phyloP scores from a whole-genome alignment of 2,888 invertebrate genomes.

The Hypena proboscidalis region DNA sequence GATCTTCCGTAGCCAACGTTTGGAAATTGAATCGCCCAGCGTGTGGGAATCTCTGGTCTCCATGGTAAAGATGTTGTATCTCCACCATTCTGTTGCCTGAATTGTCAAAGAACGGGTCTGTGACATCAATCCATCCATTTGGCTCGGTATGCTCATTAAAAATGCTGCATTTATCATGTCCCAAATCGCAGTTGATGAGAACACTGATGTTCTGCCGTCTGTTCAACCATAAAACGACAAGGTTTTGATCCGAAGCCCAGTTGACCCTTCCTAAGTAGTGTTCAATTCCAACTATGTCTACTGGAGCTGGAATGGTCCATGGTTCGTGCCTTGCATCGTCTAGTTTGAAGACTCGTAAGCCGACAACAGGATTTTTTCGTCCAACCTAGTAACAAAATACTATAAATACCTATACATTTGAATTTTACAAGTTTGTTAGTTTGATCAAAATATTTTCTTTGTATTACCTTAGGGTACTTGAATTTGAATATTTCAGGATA shows the following conservation, averaged over 20 bases:
- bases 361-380: constrained; percentile 89
- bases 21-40: constrained; percentile 65
- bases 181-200: constrained; percentile 84
- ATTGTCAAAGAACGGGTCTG: constrained; percentile 81
- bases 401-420: too few species aligned
- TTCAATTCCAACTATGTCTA: constrained; percentile 84
- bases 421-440: too few species aligned
- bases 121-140: constrained; percentile 89
- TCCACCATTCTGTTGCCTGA: constrained; percentile 75
- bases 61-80: constrained; percentile 63
- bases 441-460: too few species aligned
- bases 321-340: constrained; percentile 57
- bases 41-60: constrained; percentile 77
- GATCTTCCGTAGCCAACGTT: constrained; percentile 62
- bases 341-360: constrained; percentile 86
- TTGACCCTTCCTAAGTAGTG: constrained; percentile 88
- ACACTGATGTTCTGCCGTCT: constrained; percentile 91
- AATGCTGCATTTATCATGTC: constrained; percentile 68
- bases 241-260: constrained; percentile 89
- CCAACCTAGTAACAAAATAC: constrained; percentile 84
- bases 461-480: constrained; percentile 91
- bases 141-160: constrained; percentile 79
- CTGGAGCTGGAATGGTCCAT: constrained; percentile 80
- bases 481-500: constrained; percentile 88
- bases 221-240: constrained; percentile 93